Conservation (phyloP, 2,888 invertebrate species). For the Dromius quadrimaculatus region DNA sequence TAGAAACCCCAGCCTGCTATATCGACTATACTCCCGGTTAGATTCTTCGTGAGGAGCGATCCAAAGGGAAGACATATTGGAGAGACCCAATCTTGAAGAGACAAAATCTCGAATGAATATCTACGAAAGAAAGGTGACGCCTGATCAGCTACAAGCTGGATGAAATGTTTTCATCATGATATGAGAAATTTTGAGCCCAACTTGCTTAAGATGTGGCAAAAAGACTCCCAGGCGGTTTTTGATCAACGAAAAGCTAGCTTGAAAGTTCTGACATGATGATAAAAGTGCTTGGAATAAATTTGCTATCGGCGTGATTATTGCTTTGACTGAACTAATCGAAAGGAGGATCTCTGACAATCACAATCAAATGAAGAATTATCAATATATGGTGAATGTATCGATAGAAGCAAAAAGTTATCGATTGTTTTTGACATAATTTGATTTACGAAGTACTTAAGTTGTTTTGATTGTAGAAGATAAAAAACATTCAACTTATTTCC, state of each 20-base stretch:
- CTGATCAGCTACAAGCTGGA: neutral
- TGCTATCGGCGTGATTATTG: too few species aligned
- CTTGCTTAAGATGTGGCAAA: neutral
- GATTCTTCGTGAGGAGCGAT: constrained; percentile 63
- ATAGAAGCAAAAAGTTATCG: too few species aligned
- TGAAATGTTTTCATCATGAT: neutral
- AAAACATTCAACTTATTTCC: too few species aligned
- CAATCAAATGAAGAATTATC: too few species aligned
- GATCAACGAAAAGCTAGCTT: neutral
- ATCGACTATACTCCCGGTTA: constrained; percentile 66
- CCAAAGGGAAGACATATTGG: constrained; percentile 71
- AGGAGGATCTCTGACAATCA: too few species aligned
- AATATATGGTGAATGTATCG: too few species aligned
- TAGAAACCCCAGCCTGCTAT: constrained; percentile 70
- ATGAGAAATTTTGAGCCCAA: neutral
- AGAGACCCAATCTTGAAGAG: constrained; percentile 25
- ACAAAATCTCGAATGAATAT: neutral
- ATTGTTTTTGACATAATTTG: too few species aligned
- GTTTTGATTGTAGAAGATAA: too few species aligned
- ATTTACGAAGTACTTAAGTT: too few species aligned
- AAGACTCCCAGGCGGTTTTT: neutral
- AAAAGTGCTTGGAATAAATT: neutral
- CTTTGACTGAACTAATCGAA: too few species aligned
- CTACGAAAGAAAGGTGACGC: too few species aligned
- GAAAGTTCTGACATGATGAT: neutral